A percentile compares a stretch with the other conserved stretches of the same genome.
These are phyloP conservation scores for Ophiothrix spiculata DNA, from an alignment of 35 echinoderm and acorn worm species.

Conservation along the genomic window DNA sequence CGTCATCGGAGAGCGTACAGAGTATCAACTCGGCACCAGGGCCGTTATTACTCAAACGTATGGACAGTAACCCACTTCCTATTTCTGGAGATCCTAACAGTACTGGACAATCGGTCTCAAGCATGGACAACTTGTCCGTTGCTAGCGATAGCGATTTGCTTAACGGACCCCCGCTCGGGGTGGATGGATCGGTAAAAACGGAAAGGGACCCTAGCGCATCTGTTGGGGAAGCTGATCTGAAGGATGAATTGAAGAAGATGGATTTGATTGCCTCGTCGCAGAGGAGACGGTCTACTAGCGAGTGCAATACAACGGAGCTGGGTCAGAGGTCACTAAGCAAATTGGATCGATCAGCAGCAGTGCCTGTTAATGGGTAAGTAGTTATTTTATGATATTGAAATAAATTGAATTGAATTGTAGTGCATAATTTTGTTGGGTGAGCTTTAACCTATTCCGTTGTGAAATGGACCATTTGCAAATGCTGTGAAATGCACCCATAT, in stretches of 20 bases:
- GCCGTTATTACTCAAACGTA: constrained; percentile 27
- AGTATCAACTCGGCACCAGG: constrained; percentile 78
- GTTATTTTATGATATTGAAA: too few species aligned
- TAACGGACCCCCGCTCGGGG: not conserved
- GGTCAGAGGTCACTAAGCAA: constrained; percentile 6
- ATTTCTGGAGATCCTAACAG: constrained; percentile 23
- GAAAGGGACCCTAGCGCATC: constrained; percentile 15
- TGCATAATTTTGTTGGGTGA: too few species aligned
- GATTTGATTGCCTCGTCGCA: constrained; percentile 14
- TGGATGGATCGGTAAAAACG: not conserved
- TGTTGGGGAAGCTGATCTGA: constrained; percentile 7
- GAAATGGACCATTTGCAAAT: too few species aligned
- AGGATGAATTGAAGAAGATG: constrained; percentile 25
- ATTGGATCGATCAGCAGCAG: constrained; percentile 11
- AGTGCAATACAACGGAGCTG: constrained; percentile 20
- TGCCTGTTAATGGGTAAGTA: constrained; percentile 54
- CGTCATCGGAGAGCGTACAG: constrained; percentile 86
- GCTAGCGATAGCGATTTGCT: constrained; percentile 56
- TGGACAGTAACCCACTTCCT: constrained; percentile 21
- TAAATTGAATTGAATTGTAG: too few species aligned
- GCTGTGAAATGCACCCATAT: too few species aligned
- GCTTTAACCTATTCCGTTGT: too few species aligned
- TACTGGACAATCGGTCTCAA: constrained; percentile 55
- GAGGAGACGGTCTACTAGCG: constrained; percentile 45
- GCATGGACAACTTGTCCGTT: constrained; percentile 69